A percentile compares a stretch with the other conserved stretches of the same genome.
These are phyloP conservation scores for Eumaeus atala DNA, from an alignment of 1,140 invertebrate species.

Conservation along the genomic window DNA sequence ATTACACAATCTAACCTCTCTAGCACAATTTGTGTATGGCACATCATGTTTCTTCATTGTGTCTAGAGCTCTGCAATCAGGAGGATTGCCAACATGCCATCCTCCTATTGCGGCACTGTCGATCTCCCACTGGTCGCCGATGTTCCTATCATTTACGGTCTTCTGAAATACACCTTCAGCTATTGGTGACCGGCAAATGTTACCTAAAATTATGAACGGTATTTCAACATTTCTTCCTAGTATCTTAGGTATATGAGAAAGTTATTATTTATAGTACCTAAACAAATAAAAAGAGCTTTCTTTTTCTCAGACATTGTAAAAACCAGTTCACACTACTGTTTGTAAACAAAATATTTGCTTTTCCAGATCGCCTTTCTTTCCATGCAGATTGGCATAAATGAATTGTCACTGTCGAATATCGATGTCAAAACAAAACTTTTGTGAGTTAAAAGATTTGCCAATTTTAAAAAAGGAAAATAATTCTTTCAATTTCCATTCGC, in stretches of 20 bases:
- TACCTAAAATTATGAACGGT: slow-evolving; percentile 76
- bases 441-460: too few species aligned
- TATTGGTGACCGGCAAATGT: slow-evolving; percentile 96
- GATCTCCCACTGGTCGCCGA: slow-evolving; percentile 82
- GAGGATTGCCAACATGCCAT: slow-evolving; percentile 89
- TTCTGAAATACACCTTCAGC: slow-evolving; percentile 92
- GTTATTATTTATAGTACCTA: slow-evolving; percentile 42
- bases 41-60: slow-evolving; percentile 83
- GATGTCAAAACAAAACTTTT: too few species aligned
- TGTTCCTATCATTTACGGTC: slow-evolving; percentile 77
- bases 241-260: neutral
- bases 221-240: neutral
- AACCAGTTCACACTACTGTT: neutral
- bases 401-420: too few species aligned
- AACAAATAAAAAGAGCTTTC: slow-evolving; percentile 65
- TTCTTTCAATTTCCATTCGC: too few species aligned
- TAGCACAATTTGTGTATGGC: slow-evolving; percentile 82
- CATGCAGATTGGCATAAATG: too few species aligned
- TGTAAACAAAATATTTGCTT: neutral
- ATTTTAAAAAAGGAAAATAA: too few species aligned
- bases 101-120: slow-evolving; percentile 90
- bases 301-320: slow-evolving; percentile 44
- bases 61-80: slow-evolving; percentile 84
- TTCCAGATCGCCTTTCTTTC: too few species aligned
- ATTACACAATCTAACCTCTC: slow-evolving; percentile 71